Conservation (phyloP, 2,797 vertebrate species). For the Mallotus villosus region DNA sequence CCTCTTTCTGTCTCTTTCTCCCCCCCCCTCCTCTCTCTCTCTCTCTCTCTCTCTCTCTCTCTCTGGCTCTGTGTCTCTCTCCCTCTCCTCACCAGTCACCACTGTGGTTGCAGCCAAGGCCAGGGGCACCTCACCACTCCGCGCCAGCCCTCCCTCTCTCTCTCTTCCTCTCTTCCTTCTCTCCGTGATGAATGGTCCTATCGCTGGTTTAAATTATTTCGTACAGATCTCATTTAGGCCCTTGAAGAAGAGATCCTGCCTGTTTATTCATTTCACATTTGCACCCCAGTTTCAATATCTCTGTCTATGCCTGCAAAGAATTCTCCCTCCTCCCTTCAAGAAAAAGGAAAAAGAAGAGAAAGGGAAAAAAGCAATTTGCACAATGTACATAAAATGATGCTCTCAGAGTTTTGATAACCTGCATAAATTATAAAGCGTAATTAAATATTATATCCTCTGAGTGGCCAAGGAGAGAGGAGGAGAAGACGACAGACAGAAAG, state of each 20-base stretch:
- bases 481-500: constrained; percentile 29
- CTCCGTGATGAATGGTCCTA: constrained; percentile 81
- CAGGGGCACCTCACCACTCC: constrained; percentile 47
- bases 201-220: constrained; percentile 82
- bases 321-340: constrained; percentile 52
- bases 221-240: constrained; percentile 85
- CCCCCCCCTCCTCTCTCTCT: constrained; percentile 41
- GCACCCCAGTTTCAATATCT: constrained; percentile 81
- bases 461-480: constrained; percentile 71
- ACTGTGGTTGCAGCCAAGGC: constrained; percentile 51
- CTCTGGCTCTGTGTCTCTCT: neutral
- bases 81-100: neutral
- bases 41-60: constrained; percentile 35
- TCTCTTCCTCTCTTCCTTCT: constrained; percentile 60
- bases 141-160: constrained; percentile 52
- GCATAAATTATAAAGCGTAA: constrained; percentile 84
- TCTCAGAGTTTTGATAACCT: constrained; percentile 83
- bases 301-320: constrained; percentile 80
- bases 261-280: constrained; percentile 87
- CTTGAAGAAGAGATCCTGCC: constrained; percentile 84
- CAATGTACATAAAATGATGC: constrained; percentile 86
- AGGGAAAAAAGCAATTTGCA: constrained; percentile 78
- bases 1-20: constrained; percentile 1
- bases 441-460: constrained; percentile 81
- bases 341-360: constrained; percentile 26